These are phyloP conservation scores for Parauchenoglanis punctatus DNA, from an alignment of 2,797 vertebrate genomes.

Conservation along the genomic window DNA sequence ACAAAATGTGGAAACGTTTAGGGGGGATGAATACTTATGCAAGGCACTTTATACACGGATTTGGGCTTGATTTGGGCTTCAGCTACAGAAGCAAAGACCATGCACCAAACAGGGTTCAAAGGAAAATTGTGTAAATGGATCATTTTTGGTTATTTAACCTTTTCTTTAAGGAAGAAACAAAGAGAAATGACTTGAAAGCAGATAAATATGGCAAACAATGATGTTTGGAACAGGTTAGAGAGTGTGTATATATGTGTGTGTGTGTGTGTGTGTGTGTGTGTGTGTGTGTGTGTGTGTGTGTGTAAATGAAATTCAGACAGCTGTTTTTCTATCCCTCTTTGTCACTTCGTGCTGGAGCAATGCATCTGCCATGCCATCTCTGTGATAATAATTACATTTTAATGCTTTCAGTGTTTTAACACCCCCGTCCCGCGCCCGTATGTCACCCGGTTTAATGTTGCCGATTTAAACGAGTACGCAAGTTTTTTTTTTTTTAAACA, in stretches of 20 bases:
- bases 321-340: conserved; percentile 49
- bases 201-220: neutral
- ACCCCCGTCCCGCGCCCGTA: neutral
- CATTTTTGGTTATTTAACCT: neutral
- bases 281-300: conserved; percentile 18
- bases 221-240: neutral
- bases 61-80: neutral
- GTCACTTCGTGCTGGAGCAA: conserved; percentile 35
- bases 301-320: conserved; percentile 63
- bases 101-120: neutral
- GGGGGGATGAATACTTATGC: neutral
- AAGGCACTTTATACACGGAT: neutral
- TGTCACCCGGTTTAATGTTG: neutral
- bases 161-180: neutral
- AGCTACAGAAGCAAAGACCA: neutral
- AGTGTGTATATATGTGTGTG: neutral
- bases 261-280: conserved; percentile 17
- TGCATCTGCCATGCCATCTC: conserved; percentile 3
- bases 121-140: too few relatives aligned
- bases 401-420: conserved; percentile 36
- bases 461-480: conserved; percentile 6
- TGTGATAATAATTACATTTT: conserved; percentile 32
- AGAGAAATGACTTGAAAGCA: neutral
- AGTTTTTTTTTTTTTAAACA: neutral
- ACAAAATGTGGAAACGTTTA: neutral